Evolutionary conservation across 2,797 vertebrate species (phyloP), one percentile per base, ranked within the genome.

Genomic region (Anomalospiza imberbis): DNA sequence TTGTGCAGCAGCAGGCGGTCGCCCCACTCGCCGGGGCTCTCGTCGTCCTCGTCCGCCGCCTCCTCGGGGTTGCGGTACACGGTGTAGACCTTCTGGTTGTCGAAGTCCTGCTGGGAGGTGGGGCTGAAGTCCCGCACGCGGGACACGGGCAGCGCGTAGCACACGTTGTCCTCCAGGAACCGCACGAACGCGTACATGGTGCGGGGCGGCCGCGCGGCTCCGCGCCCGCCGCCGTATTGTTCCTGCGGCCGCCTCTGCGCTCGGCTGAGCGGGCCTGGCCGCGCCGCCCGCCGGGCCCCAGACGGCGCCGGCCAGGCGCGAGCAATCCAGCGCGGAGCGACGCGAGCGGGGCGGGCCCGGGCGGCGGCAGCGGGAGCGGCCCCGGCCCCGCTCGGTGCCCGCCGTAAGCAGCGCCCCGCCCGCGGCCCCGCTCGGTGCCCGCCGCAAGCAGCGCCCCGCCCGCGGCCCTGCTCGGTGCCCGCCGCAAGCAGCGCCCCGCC

Each of bases 51-150:
- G 66, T 94, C 93, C 68, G 88, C 98, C 97, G 95, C 98, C 98
- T 94, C 94, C 97, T 97, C 98, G 91, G 98, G 98, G 95, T 97
- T 97, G 98, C 99, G 98, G 98, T 99, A 98, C 96, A 99, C 99
- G 79, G 99, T 97, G 99, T 99, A 99, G 97, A 99, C 99, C 98
- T 99, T 99, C 98, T 99, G 99, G 98, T 99, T 98, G 98, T 99
- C 99, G 98, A 99, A 99, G 98, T 99, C 99, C 97, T 98, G 98
- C 96, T 98, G 98, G 97, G 99, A 99, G 97, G 98, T 98, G 97
- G 99, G 99, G 98, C 98, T 98, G 98, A 99, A 99, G 97, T 98
- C 99, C 97, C 98, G 98, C 95, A 99, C 98, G 98, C 98, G 98
- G 91, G 98, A 99, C 96, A 99, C 98, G 78, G 99, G 98, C 96